Percentiles rank a stretch among this genome's conserved stretches.
These are phyloP conservation scores for Mesochorus sp. DNA, from an alignment of 2,888 invertebrate genomes.

Conservation along the genomic window DNA sequence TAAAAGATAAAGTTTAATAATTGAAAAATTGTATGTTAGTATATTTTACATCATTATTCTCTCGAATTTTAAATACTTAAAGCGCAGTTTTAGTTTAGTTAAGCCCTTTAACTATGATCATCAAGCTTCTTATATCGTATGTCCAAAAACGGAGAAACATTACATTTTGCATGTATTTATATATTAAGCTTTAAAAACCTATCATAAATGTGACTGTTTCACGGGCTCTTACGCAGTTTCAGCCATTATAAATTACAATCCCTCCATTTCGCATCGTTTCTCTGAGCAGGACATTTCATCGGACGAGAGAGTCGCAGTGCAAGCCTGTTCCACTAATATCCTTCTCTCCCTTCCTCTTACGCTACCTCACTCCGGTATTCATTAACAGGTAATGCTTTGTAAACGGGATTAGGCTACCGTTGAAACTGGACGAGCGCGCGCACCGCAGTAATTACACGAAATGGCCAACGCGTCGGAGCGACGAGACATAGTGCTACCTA, in stretches of 20 bases:
- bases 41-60: background rate
- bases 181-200: background rate
- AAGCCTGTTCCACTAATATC: too few species aligned
- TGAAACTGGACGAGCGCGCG: slow-evolving; percentile 61
- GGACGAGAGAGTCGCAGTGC: background rate
- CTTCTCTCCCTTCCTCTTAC: background rate
- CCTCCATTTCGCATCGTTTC: slow-evolving; percentile 50
- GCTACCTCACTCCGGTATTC: slow-evolving; percentile 60
- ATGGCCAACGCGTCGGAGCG: slow-evolving; percentile 53
- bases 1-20: background rate
- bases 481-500: slow-evolving; percentile 12
- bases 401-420: slow-evolving; percentile 71
- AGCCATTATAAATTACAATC: slow-evolving; percentile 38
- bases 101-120: background rate
- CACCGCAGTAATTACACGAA: slow-evolving; percentile 72
- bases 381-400: slow-evolving; percentile 75
- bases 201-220: background rate
- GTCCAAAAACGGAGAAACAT: background rate
- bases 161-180: background rate
- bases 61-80: background rate
- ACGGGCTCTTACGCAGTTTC: slow-evolving; percentile 2
- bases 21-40: background rate
- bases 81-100: background rate
- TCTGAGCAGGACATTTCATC: slow-evolving; percentile 28
- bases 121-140: background rate